Base-by-base conservation (phyloP, 35 echinoderm and acorn worm species). In the Holothuria glaberrima region DNA sequence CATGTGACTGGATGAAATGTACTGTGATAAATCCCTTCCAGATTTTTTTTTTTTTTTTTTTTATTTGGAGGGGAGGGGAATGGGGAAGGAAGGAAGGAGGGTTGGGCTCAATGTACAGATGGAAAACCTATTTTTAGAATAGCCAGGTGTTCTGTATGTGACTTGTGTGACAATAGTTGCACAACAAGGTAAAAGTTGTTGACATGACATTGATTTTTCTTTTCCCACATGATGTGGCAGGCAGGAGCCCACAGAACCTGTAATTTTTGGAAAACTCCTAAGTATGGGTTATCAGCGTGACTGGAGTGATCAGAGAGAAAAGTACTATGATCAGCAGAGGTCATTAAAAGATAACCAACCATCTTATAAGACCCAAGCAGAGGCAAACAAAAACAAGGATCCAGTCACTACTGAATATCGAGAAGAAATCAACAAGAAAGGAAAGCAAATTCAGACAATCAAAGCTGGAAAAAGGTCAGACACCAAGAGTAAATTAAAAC, bases 251-350 rank as follows among this genome's bases (percentile, higher is more conserved):
- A 62, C 85, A 17, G 91, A 94, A 33, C 70, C 75, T 14, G 90
- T 89, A 12, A 59, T 77, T 24, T 93, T 98, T 52, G 83, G 90
- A 19, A 95, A 94, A 54, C 88, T 98, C 12, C 76, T 98, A 19
- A 90, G 90, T 64, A 94, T 94, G 64, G 90, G 93, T 30, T 98
- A 98, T 58, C 87, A 95, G 60, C 87, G 91, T 6, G 96, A 98
- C 67, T 98, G 96, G 96, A 87, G 88, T 31, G 82, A 98, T 16
- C 58, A 95, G 20, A 63, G 96, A 12, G 90, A 98, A 10, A 87
- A 90, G 71, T 64, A 95, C 52, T 89, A 73, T 31, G 68, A 79
- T 25, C 62, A 92, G 25, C 93, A 98, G 50, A 87, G 82, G 50
- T 80, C 58, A 52, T 6, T 66, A 25, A 56, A 90, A 33, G 63